Evolutionary conservation across 2,888 invertebrate species (phyloP).

Genomic region (Phaonia tiefii): DNA sequence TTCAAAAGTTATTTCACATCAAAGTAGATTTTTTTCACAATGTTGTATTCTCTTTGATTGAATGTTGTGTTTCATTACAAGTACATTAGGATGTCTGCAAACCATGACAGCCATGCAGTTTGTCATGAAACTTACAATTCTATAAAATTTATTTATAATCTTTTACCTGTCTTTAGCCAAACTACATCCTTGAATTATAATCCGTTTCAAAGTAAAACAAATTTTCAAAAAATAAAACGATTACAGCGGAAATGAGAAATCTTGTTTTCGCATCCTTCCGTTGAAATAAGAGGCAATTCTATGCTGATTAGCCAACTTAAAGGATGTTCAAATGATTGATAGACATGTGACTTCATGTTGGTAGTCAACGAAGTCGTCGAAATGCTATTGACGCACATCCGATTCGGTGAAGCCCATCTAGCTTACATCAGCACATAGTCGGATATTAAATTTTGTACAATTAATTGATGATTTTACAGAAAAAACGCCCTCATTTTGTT

Average conservation of each 20-base stretch:
- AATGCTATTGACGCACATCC: constrained; percentile 21
- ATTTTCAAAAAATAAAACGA: constrained; percentile 61
- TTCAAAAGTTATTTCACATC: too few relatives aligned
- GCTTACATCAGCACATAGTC: constrained; percentile 15
- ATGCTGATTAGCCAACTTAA: constrained; percentile 75
- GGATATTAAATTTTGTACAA: constrained; percentile 32
- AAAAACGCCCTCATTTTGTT: constrained; percentile 55
- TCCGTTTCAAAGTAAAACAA: constrained; percentile 28
- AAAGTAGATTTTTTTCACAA: too few relatives aligned
- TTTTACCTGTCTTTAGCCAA: too few relatives aligned
- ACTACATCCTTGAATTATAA: too few relatives aligned
- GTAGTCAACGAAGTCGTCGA: constrained; percentile 24
- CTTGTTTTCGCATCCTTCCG: constrained; percentile 46
- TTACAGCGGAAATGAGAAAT: constrained; percentile 67
- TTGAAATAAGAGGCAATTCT: constrained; percentile 30
- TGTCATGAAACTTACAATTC: too few relatives aligned
- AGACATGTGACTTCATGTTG: constrained; percentile 71
- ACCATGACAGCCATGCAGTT: too few relatives aligned
- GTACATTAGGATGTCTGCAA: too few relatives aligned
- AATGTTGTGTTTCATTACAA: too few relatives aligned
- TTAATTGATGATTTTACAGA: constrained; percentile 24
- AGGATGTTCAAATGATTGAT: constrained; percentile 74
- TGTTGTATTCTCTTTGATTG: too few relatives aligned
- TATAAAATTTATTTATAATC: too few relatives aligned
- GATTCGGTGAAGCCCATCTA: too few relatives aligned